Conservation (phyloP, 2,797 vertebrate species). For the Mormyrops boulengeri region DNA sequence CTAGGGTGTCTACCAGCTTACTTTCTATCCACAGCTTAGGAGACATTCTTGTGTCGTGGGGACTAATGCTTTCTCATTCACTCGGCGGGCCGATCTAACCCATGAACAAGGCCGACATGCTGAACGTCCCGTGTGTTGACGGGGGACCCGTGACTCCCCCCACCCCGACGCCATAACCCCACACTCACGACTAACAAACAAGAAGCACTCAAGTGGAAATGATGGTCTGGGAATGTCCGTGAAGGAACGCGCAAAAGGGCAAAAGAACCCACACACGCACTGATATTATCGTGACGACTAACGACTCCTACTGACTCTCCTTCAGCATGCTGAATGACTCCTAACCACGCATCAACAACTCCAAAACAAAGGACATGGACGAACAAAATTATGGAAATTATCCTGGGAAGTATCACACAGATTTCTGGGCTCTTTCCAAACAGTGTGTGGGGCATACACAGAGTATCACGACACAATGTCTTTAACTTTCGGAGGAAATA, state of each 20-base stretch:
- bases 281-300: not conserved
- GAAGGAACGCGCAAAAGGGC: conserved; percentile 56
- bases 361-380: not conserved
- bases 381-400: not conserved
- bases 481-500: not conserved
- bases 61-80: not conserved
- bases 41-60: not conserved
- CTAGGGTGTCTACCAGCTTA: no score
- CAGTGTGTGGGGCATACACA: not conserved
- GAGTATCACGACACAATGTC: not conserved
- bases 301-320: not conserved
- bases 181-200: conserved; percentile 37
- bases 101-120: not conserved
- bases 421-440: not conserved
- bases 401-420: not conserved
- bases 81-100: not conserved
- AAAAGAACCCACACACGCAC: conserved; percentile 5
- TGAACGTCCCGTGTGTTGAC: not conserved
- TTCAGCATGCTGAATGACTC: not conserved
- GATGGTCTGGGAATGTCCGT: conserved; percentile 56
- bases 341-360: not conserved
- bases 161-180: not conserved
- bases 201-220: conserved; percentile 50
- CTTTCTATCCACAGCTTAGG: not conserved
- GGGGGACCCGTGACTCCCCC: not conserved